Evolutionary conservation across 2,888 invertebrate genomes (phyloP), one percentile per base, ranked within the genome.

Genomic region (Eupithecia tripunctaria): DNA sequence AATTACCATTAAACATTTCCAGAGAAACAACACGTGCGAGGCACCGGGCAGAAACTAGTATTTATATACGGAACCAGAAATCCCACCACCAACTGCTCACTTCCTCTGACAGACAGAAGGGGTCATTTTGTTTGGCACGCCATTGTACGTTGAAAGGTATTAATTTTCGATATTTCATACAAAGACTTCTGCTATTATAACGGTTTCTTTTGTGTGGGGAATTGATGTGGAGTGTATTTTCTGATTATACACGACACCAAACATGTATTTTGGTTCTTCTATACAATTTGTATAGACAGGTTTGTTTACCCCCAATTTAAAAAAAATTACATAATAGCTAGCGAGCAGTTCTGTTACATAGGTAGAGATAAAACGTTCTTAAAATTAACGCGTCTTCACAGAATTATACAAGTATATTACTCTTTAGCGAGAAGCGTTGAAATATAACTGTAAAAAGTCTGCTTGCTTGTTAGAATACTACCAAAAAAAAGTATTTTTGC

Each of bases 81-180:
- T 6, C 56, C 6, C 36, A n/a, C 5, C n/a, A 56, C 18, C 51
- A 62, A 66, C 51, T 68, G 59, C 29, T 47, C 60, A 38, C 62
- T 63, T 71, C 67, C 64, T 69, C 62, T 70, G 60, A 67, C 73
- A 63, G 63, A 71, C 76, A 70, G 74, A 76, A 72, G 80, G 80
- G 80, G 81, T 81, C 76, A 80, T 78, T 82, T 81, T 79, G 77
- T 77, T 72, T 59, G 70, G 71, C 71, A 69, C 69, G 71, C 78
- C 76, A 81, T 82, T 82, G 80, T 78, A 68, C 67, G 66, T 72
- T 78, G 80, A 79, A 78, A 82, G 76, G 80, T 78, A 80, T 79
- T 80, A 75, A 81, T 81, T 82, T 78, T 76, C 75, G 70, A 78
- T 80, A 78, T 80, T 79, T 79, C 76, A 80, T 70, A 69, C 74